These are phyloP conservation scores for Dromaius novaehollandiae DNA, from an alignment of 2,113 vertebrate genomes.

Conservation along the genomic window DNA sequence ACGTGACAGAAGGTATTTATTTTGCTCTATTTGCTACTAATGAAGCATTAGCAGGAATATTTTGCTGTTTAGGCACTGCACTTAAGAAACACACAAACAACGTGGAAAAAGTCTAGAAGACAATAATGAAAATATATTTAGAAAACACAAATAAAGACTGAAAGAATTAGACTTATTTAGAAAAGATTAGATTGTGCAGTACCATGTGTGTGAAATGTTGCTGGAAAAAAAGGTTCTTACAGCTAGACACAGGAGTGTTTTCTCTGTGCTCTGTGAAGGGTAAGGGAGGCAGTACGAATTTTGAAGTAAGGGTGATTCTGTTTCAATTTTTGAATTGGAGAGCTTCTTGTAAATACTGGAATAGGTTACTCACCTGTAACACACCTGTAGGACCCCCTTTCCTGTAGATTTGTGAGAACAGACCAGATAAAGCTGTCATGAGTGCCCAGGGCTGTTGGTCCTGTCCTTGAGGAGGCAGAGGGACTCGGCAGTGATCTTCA, in stretches of 20 bases:
- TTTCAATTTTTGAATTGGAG: not conserved
- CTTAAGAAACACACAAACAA: not conserved
- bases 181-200: not conserved
- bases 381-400: not conserved
- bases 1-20: not conserved
- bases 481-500: not conserved
- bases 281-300: not conserved
- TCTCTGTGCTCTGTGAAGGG: not conserved
- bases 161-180: not conserved
- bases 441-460: not conserved
- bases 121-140: not conserved
- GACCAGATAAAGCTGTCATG: not conserved
- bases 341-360: not conserved
- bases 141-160: not conserved
- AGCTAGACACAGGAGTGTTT: not conserved
- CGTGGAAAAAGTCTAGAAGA: not conserved
- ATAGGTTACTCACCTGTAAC: not conserved
- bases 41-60: not conserved
- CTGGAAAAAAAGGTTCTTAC: not conserved
- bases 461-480: not conserved
- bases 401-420: not conserved
- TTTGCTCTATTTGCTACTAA: slow-evolving; percentile 11
- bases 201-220: not conserved
- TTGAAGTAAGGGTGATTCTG: not conserved
- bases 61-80: not conserved